Base-by-base conservation (phyloP, 2,113 vertebrate genomes). In the Perca fluviatilis region DNA sequence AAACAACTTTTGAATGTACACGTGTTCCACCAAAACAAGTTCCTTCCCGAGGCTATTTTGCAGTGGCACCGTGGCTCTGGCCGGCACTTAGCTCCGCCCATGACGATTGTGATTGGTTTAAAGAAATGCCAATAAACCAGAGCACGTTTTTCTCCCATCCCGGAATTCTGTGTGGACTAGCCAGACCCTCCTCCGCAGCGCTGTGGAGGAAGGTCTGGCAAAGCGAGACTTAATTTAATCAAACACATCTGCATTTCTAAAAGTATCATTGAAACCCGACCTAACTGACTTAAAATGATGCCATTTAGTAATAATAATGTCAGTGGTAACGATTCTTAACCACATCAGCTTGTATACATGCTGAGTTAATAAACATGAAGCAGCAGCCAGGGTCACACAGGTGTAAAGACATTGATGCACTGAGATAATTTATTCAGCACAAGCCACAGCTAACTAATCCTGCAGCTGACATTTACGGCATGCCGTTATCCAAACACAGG, bases 401-500 rank as follows among this genome's bases (percentile, higher is more conserved):
- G 9, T 58, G 49, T 78, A 67, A 77, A 54, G 61, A 80, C 27
- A 49, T 11, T 30, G 74, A 89, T 84, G 58, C 51, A 61, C 23
- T 5, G 23, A 75, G 78, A 72, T 91, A 23, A 88, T 90, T 88
- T 84, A 87, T 76, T 74, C 65, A 19, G 47, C 56, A 40, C 43
- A 19, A 79, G 66, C 65, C 80, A 43, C 23, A 50, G 16, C 75
- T 47, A 75, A 84, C 72, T 85, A 69, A 88, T 87, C 63, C 77
- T 51, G 68, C 73, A 25, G 70, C 63, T 84, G 83, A 87, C 88
- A 85, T 90, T 86, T 79, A 78, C 66, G 58, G 60, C 16, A 19
- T 27, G 40, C 73, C 8, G 33, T 77, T 88, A 83, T 85, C 83
- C 77, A 89, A 89, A 88, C 78, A 84, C 49, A 56, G 58, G 46